Evolutionary conservation across 2,797 vertebrate species (phyloP), one percentile per base, ranked within the genome.

Genomic region (Hephaestus fuliginosus): DNA sequence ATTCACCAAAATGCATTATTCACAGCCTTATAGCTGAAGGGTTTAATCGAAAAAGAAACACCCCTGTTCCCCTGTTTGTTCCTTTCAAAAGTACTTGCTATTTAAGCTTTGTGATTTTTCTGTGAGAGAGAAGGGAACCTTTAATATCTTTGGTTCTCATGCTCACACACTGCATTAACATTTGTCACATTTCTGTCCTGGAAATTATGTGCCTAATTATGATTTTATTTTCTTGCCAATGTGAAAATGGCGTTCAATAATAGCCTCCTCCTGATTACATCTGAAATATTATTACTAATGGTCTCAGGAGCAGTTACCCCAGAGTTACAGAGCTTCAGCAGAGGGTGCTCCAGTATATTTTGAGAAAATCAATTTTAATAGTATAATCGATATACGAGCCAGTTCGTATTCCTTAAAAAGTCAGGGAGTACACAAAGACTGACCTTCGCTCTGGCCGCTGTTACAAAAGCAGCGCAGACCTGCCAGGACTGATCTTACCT

Each of bases 291-390:
- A 86, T 90, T 86, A 89, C 72, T 74, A 88, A 88, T 88, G 81
- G 88, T 90, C 64, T 76, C 17, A 75, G 78, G 71, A 82, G 78
- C 52, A 18, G 79, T 67, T 77, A 58, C 43, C 49, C 56, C 67
- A 70, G 76, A 83, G 72, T 74, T 79, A 76, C 85, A 58, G 60
- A 63, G 70, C 70, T 68, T 77, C 73, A 46, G 70, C 55, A 61
- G 70, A 69, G 67, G 56, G 62, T 70, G 60, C 84, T 81, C 63
- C 72, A 78, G 81, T 86, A 62, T 72, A 93, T 88, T 90, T 90
- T 73, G 84, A 91, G 79, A 84, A 92, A 92, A 93, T 95, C 90
- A 7, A 95, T 96, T 88, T 93, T 93, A 91, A 94, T 88, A 74
- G 88, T 72, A 71, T 86, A 83, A 93, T 91, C 87, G 58, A 94